Base-by-base conservation (phyloP, 2,888 invertebrate species). In the Lasioglossum vierecki region DNA sequence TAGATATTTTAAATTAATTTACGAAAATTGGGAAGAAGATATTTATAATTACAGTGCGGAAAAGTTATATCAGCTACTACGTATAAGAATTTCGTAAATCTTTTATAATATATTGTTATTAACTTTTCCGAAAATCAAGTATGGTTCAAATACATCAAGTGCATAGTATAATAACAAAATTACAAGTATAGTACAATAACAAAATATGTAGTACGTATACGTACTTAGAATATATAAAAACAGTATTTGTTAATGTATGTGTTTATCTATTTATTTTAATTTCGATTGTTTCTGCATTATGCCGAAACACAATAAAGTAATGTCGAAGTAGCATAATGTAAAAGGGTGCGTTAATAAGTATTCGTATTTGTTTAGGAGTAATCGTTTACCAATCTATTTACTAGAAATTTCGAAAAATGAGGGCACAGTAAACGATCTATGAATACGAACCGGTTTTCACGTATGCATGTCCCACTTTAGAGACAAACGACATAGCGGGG, bases 361-460 rank as follows among this genome's bases (percentile, higher is more conserved):
- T n/a, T 2, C n/a, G n/a, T 41, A 41, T 13, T 49, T 71, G 2
- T 26, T 44, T 13, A 9, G 18, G 44, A 35, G 41, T 39, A 72
- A 49, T 30, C 30, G 41, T 72, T 73, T 53, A 39, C 2, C 22
- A n/a, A 57, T 60, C 60, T 18, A 2, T 22, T n/a, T 26, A 30
- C 1, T 22, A 35, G 4, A 68, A 5, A 57, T 30, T 66, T 46
- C 15, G 1, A 72, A 15, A 57, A 72, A 57, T 6, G 22, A 35
- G 30, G 26, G n/a, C 63, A 57, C 39, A 71, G 60, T 5, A 6
- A 4, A n/a, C 8, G 18, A 68, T 60, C 18, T 68, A 35, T 75
- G 49, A 79, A 72, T 73, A 70, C 60, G 49, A 89, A 89, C 82
- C 80, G 84, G 81, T 88, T 86, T 49, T 63, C 18, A 30, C 77